A percentile compares a stretch with the other conserved stretches of the same genome.
These are phyloP conservation scores for Sylvia atricapilla DNA, from an alignment of 2,113 vertebrate species.

Conservation along the genomic window DNA sequence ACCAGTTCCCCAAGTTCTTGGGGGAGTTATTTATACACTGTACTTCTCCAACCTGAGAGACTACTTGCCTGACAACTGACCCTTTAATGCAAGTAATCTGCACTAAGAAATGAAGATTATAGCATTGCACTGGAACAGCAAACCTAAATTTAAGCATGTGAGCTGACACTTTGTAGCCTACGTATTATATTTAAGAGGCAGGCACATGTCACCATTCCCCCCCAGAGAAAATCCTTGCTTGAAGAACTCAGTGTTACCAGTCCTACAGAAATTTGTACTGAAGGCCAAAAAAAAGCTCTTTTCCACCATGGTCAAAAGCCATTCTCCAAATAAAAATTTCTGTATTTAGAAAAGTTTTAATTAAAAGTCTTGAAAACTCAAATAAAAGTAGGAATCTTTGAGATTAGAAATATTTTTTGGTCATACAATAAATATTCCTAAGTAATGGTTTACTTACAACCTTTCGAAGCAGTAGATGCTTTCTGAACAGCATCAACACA, in stretches of 20 bases:
- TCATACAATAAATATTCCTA: not conserved
- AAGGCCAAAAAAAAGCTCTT: not conserved
- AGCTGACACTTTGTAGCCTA: not conserved
- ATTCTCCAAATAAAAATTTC: not conserved
- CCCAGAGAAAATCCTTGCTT: not conserved
- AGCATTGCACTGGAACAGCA: not conserved
- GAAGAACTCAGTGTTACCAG: not conserved
- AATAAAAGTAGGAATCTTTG: not conserved
- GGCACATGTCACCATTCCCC: not conserved
- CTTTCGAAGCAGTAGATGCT: not conserved
- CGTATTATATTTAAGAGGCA: not conserved
- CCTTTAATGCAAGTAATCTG: not conserved
- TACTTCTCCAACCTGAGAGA: not conserved
- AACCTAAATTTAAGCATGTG: not conserved
- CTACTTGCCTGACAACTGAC: not conserved
- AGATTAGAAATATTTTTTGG: not conserved
- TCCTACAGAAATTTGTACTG: not conserved
- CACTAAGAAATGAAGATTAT: not conserved
- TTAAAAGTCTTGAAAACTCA: not conserved
- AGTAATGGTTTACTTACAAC: not conserved
- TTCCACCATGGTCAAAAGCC: not conserved
- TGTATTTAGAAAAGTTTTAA: not conserved
- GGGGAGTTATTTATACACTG: not conserved
- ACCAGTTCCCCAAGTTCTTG: not conserved
- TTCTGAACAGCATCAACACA: not conserved